Evolutionary conservation across 2,888 invertebrate genomes (phyloP).

Genomic region (Tetropium fuscum): DNA sequence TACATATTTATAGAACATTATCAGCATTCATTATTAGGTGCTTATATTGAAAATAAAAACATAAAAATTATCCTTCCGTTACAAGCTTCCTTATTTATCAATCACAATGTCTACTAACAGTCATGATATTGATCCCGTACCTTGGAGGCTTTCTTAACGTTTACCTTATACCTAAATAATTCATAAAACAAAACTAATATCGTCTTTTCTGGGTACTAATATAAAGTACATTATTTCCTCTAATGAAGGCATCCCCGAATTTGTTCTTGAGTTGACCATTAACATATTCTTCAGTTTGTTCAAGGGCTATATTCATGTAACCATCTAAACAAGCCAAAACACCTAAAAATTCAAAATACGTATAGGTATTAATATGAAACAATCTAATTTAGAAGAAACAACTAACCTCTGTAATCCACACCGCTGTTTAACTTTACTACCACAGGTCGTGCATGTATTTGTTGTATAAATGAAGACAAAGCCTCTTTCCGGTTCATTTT

Average conservation of each 20-base stretch:
- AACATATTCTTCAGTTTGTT: slow-evolving; percentile 99
- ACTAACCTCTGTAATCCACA: slow-evolving; percentile 97
- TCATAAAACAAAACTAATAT: too few relatives aligned
- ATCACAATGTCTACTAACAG: too few relatives aligned
- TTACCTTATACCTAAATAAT: too few relatives aligned
- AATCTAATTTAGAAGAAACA: too few relatives aligned
- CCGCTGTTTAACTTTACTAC: slow-evolving; percentile 99
- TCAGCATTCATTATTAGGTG: too few relatives aligned
- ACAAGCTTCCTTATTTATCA: too few relatives aligned
- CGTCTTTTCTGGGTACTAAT: slow-evolving; percentile 94
- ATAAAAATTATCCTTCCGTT: too few relatives aligned
- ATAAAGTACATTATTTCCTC: slow-evolving; percentile 97
- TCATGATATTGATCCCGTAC: too few relatives aligned
- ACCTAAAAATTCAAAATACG: slow-evolving; percentile 79
- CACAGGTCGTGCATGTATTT: slow-evolving; percentile 98
- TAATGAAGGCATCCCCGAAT: slow-evolving; percentile 98
- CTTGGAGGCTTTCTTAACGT: too few relatives aligned
- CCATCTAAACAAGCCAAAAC: slow-evolving; percentile 98
- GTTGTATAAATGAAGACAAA: slow-evolving; percentile 96
- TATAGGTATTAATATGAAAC: too few relatives aligned
- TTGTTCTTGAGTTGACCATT: slow-evolving; percentile 99
- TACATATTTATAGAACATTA: too few relatives aligned
- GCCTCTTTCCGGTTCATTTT: slow-evolving; percentile 97
- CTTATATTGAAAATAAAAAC: too few relatives aligned
- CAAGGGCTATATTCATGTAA: slow-evolving; percentile 99